Conservation (phyloP, 2,888 invertebrate species). For the Xiphydria camelus region DNA sequence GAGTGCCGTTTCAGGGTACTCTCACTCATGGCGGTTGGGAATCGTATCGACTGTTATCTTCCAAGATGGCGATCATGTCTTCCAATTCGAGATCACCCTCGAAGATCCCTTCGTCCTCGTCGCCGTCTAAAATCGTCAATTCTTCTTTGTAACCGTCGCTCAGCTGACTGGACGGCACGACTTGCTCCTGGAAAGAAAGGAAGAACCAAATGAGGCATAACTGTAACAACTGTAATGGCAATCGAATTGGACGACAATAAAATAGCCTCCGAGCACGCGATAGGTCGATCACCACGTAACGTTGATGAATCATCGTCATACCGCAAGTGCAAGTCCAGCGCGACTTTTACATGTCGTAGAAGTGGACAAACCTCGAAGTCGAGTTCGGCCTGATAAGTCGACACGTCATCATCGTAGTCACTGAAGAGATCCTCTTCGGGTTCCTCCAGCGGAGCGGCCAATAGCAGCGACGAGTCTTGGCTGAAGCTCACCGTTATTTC, state of each 20-base stretch:
- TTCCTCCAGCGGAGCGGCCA: constrained; percentile 17
- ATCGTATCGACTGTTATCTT: constrained; percentile 19
- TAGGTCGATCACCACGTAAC: too few species aligned
- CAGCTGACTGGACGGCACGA: constrained; percentile 29
- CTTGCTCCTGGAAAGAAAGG: constrained; percentile 30
- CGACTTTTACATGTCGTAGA: too few species aligned
- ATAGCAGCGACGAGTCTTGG: constrained; percentile 12
- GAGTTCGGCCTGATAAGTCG: too few species aligned
- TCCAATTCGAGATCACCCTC: constrained; percentile 19
- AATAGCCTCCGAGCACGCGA: too few species aligned
- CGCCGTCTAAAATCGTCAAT: constrained; percentile 22
- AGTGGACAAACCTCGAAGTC: too few species aligned
- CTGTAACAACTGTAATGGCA: too few species aligned
- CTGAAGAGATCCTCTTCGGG: constrained; percentile 26
- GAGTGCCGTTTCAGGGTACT: too few species aligned
- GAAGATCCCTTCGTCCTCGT: constrained; percentile 30
- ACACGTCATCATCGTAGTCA: constrained; percentile 20
- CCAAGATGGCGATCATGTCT: constrained; percentile 2
- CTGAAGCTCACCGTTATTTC: constrained; percentile 27
- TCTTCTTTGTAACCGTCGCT: constrained; percentile 26
- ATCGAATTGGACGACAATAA: too few species aligned
- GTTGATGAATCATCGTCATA: too few species aligned
- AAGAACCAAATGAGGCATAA: too few species aligned
- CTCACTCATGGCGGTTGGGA: constrained; percentile 32
- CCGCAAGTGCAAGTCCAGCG: too few species aligned